Base-by-base conservation (phyloP, 2,888 invertebrate species). In the Chrysolina americana region DNA sequence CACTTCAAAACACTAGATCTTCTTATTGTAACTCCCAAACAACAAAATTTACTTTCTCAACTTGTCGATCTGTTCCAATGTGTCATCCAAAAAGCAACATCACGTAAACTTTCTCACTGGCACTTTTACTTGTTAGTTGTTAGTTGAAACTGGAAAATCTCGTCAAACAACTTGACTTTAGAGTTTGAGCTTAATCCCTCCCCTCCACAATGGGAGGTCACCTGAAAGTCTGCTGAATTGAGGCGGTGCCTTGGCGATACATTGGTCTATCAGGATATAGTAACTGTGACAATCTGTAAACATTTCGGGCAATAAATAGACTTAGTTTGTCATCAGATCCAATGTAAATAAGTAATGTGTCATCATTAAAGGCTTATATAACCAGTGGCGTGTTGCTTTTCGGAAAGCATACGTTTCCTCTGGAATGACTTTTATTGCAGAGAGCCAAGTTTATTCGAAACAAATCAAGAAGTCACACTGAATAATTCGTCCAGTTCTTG, bases 211-310 rank as follows among this genome's bases (percentile, higher is more conserved):
- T 64, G 56, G 68, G 65, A 68, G 73, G 66, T 78, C 82, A 79
- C 81, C 83, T 79, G 74, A 70, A 75, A 80, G 79, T 81, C 80
- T 80, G 76, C 72, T 68, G 75, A 70, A 65, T 65, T 68, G 66
- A 77, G 80, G 81, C 80, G 81, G 81, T 62, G 79, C 78, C 76
- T 36, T 17, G 21, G 59, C 41, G 8, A 82, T 83, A 85, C 81
- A 83, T 78, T 75, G 78, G 77, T 72, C 75, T 76, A 50, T 69
- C 68, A 65, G 70, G 74, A 76, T 76, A 76, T 78, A 78, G 86
- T 87, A 86, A 85, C 83, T 80, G 83, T 85, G 87, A 87, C 87
- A 86, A 86, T 86, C 83, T 84, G 83, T 86, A 87, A 87, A 87
- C 87, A 87, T 78, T 80, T 78, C 78, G 69, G 79, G 85, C 83